Evolutionary conservation across 2,113 vertebrate genomes (phyloP), one percentile per base, ranked within the genome.

Genomic region (Astur gentilis): DNA sequence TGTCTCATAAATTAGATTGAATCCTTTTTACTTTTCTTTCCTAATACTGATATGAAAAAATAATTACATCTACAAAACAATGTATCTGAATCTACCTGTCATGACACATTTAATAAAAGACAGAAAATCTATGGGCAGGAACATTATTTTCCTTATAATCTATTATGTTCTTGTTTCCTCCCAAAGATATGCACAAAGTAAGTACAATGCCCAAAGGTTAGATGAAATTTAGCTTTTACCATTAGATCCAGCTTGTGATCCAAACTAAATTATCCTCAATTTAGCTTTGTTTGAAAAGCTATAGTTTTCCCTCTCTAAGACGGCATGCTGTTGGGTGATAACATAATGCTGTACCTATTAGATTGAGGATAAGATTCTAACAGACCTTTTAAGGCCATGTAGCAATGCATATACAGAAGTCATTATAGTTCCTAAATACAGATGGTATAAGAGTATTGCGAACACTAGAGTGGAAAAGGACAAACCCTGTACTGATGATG

Each of bases 21-120:
- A 86, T 96, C 60, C 60, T 94, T 73, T 81, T 94, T 95, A 66
- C 58, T 72, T 90, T 95, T 83, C 69, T 92, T 95, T 81, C 38
- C 50, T 87, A 73, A 73, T 88, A 88, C 40, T 84, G 90, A 90
- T 95, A 54, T 16, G 91, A 80, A 97, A 90, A 86, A 77, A 89
- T 55, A 76, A 93, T 71, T 87, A 40, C 61, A 83, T 62, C 95
- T 89, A 80, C 27, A 87, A 89, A 97, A 93, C 29, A 62, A 67
- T 79, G 25, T n/a, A 44, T 91, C 58, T 90, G 82, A 77, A 81
- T 86, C 79, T 21, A 61, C 14, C 71, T 69, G 31, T 72, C 84
- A 76, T 61, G 45, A 69, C 77, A 66, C 40, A 31, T 86, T 79
- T 69, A 76, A 66, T 84, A 78, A 66, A 75, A 85, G 75, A 77